Evolutionary conservation across 2,113 vertebrate genomes (phyloP).

Genomic region (Neomonachus schauinslandi): DNA sequence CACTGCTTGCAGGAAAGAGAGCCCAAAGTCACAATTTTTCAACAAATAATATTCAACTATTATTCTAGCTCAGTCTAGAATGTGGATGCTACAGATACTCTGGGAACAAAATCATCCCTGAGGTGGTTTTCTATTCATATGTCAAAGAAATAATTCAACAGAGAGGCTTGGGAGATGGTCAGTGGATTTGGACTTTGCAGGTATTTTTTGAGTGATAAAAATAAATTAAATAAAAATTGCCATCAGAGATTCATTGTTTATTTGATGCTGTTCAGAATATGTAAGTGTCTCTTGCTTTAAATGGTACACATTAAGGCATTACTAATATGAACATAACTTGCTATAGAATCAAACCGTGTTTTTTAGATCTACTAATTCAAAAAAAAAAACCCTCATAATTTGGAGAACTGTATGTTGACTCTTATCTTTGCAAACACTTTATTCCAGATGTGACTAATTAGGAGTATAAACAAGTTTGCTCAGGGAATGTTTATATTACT

Average conservation of each 20-base stretch:
- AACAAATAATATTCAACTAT: neutral
- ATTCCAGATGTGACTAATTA: constrained; percentile 57
- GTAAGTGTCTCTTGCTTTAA: neutral
- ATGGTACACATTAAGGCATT: neutral
- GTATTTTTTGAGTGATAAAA: neutral
- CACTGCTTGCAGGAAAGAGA: neutral
- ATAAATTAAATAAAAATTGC: neutral
- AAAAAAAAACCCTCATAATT: neutral
- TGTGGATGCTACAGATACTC: neutral
- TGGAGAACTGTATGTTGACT: neutral
- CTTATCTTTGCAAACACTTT: constrained; percentile 12
- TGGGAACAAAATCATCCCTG: neutral
- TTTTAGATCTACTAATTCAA: neutral
- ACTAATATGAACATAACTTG: neutral
- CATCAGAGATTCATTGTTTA: neutral
- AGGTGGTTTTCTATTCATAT: neutral
- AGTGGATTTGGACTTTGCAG: neutral
- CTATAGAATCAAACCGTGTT: neutral
- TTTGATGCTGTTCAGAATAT: neutral
- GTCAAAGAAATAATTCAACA: neutral
- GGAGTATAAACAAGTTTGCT: constrained; percentile 3
- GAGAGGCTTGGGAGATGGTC: neutral
- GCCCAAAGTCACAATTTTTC: neutral
- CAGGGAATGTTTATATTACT: neutral
- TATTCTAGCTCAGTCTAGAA: neutral